Conservation (phyloP, 2,797 vertebrate species). For the Anabas testudineus region DNA sequence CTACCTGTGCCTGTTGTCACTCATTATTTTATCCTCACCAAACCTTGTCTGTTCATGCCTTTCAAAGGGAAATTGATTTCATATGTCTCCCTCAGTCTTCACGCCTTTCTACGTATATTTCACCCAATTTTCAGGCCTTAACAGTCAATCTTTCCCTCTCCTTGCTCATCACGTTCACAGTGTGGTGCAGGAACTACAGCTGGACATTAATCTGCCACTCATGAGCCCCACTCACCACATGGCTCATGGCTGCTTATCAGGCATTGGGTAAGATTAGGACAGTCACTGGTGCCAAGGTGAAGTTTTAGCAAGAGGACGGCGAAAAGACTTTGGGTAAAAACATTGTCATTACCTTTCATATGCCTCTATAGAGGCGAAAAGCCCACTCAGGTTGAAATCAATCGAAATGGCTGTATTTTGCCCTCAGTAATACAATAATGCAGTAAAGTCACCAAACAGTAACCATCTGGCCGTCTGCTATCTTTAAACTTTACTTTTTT, state of each 20-base stretch:
- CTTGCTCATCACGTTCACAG: slow-evolving; percentile 56
- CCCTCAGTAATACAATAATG: not conserved
- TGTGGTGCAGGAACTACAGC: slow-evolving; percentile 47
- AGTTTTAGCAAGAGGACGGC: slow-evolving; percentile 28
- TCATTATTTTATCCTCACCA: slow-evolving; percentile 40
- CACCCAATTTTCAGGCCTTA: slow-evolving; percentile 39
- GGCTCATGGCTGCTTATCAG: slow-evolving; percentile 65
- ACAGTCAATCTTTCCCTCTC: slow-evolving; percentile 36
- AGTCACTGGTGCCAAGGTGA: slow-evolving; percentile 33
- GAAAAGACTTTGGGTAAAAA: slow-evolving; percentile 28
- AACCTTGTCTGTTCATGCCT: slow-evolving; percentile 41
- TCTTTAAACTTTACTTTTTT: slow-evolving; percentile 14
- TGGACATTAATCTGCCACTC: slow-evolving; percentile 75
- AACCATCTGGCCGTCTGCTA: not conserved
- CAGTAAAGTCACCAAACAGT: not conserved
- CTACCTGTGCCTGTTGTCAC: slow-evolving; percentile 41
- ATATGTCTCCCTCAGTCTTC: slow-evolving; percentile 21
- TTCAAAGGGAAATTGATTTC: slow-evolving; percentile 29
- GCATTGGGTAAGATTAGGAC: slow-evolving; percentile 59
- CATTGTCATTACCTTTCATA: slow-evolving; percentile 13
- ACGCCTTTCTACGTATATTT: slow-evolving; percentile 34
- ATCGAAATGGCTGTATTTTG: not conserved
- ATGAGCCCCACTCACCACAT: slow-evolving; percentile 63
- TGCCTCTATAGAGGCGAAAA: slow-evolving; percentile 23
- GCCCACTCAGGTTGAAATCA: slow-evolving; percentile 24